Evolutionary conservation across 2,113 vertebrate genomes (phyloP).

Genomic region (Eonycteris spelaea): DNA sequence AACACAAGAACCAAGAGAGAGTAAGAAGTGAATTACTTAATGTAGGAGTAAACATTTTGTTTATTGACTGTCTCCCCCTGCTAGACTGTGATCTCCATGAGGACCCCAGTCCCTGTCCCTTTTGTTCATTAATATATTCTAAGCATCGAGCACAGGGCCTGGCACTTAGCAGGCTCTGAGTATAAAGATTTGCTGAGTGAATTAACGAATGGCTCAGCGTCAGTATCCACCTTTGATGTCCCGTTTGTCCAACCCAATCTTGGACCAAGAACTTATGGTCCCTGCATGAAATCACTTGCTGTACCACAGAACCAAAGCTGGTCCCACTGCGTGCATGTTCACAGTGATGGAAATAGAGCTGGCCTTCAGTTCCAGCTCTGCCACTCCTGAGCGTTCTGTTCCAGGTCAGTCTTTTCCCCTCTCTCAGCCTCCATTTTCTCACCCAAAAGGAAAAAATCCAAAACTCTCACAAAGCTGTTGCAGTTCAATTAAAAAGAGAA

Average conservation of each 20-base stretch:
- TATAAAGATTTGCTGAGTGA: background rate
- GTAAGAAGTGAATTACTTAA: background rate
- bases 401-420: background rate
- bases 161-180: background rate
- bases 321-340: accelerated
- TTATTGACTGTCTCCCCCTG: background rate
- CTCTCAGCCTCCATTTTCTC: background rate
- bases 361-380: background rate
- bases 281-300: background rate
- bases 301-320: background rate
- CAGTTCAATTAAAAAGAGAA: background rate
- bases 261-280: background rate
- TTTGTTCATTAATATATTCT: background rate
- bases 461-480: background rate
- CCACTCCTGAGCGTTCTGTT: background rate
- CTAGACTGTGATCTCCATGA: background rate
- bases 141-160: background rate
- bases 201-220: background rate
- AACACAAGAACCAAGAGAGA: background rate
- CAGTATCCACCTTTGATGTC: background rate
- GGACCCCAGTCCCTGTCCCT: background rate
- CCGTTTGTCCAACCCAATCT: background rate
- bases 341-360: background rate
- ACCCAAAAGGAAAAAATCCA: background rate
- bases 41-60: background rate